Evolutionary conservation across 2,888 invertebrate genomes (phyloP).

Genomic region (Penaeus monodon): DNA sequence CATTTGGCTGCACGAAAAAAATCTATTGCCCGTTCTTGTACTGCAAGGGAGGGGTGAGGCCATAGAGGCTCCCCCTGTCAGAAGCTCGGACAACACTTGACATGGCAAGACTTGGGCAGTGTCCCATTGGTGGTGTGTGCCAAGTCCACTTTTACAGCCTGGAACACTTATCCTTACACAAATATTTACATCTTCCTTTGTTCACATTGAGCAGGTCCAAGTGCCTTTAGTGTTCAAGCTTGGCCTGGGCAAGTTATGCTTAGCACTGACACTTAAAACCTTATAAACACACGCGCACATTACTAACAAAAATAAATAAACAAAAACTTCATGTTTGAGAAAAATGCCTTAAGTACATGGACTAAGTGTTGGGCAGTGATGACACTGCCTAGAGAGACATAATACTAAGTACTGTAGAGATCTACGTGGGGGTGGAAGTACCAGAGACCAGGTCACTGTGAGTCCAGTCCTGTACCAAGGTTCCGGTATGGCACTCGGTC

Average conservation of each 20-base stretch:
- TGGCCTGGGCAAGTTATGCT: constrained; percentile 50
- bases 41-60: constrained; percentile 36
- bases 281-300: constrained; percentile 36
- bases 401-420: constrained; percentile 59
- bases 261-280: constrained; percentile 46
- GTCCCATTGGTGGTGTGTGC: constrained; percentile 33
- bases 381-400: constrained; percentile 57
- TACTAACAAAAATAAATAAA: constrained; percentile 56
- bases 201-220: constrained; percentile 59
- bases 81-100: constrained; percentile 19
- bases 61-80: constrained; percentile 20
- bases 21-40: constrained; percentile 31
- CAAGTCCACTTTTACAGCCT: constrained; percentile 32
- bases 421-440: constrained; percentile 32
- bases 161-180: constrained; percentile 37
- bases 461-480: constrained; percentile 27
- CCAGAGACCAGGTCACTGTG: constrained; percentile 21
- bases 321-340: constrained; percentile 40
- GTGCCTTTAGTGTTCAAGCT: constrained; percentile 36
- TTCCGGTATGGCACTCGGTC: constrained; percentile 49
- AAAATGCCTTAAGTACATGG: constrained; percentile 51
- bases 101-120: constrained; percentile 31
- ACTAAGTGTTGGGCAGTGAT: constrained; percentile 47
- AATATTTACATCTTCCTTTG: constrained; percentile 56
- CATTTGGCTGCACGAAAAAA: constrained; percentile 35